These are phyloP conservation scores for Triplophysa yarkandensis DNA, from an alignment of 2,797 vertebrate genomes.

Conservation along the genomic window DNA sequence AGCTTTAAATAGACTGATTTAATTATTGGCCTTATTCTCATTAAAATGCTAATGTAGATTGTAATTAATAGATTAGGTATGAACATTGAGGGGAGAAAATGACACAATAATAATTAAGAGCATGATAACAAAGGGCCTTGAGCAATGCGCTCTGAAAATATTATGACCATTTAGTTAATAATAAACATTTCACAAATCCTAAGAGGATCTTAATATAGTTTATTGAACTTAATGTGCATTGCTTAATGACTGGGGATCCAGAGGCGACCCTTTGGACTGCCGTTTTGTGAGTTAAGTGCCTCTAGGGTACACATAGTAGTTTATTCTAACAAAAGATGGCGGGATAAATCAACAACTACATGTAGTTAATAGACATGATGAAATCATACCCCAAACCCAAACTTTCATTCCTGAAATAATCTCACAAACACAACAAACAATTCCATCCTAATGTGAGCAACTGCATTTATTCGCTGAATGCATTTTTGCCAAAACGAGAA, in stretches of 20 bases:
- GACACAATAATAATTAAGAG: constrained; percentile 81
- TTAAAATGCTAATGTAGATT: constrained; percentile 86
- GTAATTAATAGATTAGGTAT: constrained; percentile 85
- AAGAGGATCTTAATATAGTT: constrained; percentile 16
- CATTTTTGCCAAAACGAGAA: constrained; percentile 1
- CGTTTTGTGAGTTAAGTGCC: constrained; percentile 7
- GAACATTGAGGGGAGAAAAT: constrained; percentile 79
- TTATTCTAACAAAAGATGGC: constrained; percentile 4
- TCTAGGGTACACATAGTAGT: neutral
- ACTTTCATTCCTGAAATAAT: constrained; percentile 22
- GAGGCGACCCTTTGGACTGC: neutral
- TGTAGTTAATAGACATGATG: constrained; percentile 3
- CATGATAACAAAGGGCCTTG: constrained; percentile 73
- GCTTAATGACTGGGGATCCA: constrained; percentile 20
- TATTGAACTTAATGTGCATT: constrained; percentile 18
- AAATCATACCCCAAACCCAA: too few species aligned
- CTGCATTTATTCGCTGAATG: constrained; percentile 28
- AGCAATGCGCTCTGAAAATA: constrained; percentile 64
- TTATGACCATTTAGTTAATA: constrained; percentile 43
- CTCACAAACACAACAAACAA: constrained; percentile 17
- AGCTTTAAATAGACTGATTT: constrained; percentile 80
- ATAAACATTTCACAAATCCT: constrained; percentile 34
- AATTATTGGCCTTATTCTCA: constrained; percentile 82
- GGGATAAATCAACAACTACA: constrained; percentile 7
- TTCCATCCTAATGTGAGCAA: constrained; percentile 14